phyloP scores from a whole-genome alignment of 2,113 vertebrate genomes.

The Ammodytes marinus region DNA sequence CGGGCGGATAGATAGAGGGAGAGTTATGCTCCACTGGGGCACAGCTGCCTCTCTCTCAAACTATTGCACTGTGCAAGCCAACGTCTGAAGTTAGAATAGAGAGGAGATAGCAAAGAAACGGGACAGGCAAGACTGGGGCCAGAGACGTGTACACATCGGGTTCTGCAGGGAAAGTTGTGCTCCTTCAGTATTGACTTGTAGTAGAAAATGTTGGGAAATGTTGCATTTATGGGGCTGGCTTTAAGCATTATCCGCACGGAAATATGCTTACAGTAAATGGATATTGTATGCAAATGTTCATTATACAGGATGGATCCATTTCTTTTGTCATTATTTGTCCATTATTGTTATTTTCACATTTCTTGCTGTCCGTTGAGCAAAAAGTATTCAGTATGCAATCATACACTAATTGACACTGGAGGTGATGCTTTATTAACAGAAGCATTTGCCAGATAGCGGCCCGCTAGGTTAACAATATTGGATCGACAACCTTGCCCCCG shows the following conservation, averaged over 20 bases:
- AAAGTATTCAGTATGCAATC: conserved; percentile 9
- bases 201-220: background rate
- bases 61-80: conserved; percentile 30
- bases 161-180: background rate
- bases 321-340: conserved; percentile 1
- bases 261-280: background rate
- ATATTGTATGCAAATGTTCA: conserved; percentile 30
- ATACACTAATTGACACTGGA: conserved; percentile 39
- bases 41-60: conserved; percentile 40
- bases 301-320: background rate
- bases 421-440: conserved; percentile 51
- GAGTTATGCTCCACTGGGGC: conserved; percentile 57
- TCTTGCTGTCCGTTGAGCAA: background rate
- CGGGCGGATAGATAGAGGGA: conserved; percentile 15
- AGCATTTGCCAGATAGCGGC: conserved; percentile 40
- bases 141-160: conserved; percentile 10
- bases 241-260: background rate
- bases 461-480: conserved; percentile 47
- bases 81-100: conserved; percentile 37
- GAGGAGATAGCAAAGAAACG: conserved; percentile 32
- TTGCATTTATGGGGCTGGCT: background rate
- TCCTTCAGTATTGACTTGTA: background rate
- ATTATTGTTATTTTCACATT: conserved; percentile 23
- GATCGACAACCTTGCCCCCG: conserved; percentile 35
- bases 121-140: conserved; percentile 31